Evolutionary conservation across 2,888 invertebrate genomes (phyloP).

Genomic region (Xylota sylvarum): DNA sequence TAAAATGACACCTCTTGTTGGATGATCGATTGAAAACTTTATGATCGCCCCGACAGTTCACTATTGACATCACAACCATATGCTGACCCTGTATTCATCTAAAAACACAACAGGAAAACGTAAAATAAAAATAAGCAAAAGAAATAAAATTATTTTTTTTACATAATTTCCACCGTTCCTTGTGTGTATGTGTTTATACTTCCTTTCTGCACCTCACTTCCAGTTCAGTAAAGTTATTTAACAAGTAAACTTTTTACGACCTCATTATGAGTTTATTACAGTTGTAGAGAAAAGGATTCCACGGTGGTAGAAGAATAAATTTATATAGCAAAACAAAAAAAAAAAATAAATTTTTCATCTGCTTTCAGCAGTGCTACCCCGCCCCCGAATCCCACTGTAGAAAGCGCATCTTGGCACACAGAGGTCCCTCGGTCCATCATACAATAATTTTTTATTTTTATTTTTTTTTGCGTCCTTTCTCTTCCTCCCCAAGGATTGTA

Average conservation of each 20-base stretch:
- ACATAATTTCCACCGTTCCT: not conserved
- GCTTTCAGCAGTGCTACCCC: constrained; percentile 12
- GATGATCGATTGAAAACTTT: too few relatives aligned
- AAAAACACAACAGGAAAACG: not conserved
- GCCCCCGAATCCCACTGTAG: not conserved
- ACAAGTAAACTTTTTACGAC: constrained; percentile 72
- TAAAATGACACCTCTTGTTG: too few relatives aligned
- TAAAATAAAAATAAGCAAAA: not conserved
- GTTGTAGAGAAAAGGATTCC: constrained; percentile 66
- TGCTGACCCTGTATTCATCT: not conserved
- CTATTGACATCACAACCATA: not conserved
- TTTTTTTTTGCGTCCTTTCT: not conserved
- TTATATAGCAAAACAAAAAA: constrained; percentile 23
- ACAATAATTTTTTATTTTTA: not conserved
- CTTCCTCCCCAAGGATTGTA: constrained; percentile 9
- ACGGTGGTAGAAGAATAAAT: constrained; percentile 23
- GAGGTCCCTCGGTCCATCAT: not conserved
- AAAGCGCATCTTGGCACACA: constrained; percentile 50
- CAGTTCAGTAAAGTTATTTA: constrained; percentile 57
- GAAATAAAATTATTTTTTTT: not conserved
- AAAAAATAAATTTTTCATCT: constrained; percentile 29
- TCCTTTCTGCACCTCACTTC: constrained; percentile 2
- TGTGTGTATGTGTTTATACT: not conserved
- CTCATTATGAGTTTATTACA: constrained; percentile 76
- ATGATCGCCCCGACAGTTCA: not conserved